Evolutionary conservation across 2,888 invertebrate species (phyloP), one percentile per base, ranked within the genome.

Genomic region (Halictus quadricinctus): DNA sequence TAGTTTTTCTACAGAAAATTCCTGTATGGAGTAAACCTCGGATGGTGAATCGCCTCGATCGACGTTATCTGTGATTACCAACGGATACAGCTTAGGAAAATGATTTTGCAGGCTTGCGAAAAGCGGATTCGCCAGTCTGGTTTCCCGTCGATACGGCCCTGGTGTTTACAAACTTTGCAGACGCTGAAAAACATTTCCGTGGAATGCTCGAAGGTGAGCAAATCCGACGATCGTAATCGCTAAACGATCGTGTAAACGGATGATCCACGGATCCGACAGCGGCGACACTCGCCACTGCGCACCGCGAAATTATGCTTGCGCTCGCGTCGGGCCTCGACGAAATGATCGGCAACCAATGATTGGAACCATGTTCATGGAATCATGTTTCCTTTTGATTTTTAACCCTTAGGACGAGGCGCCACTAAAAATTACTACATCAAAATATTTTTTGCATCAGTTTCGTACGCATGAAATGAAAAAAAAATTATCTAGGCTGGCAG

Each of bases 121-220:
- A 54, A 21, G 2, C 21, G 8, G 21, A 21, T 54, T 21, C 54
- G 21, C 2, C 21, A 21, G 54, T 21, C 21, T 21, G 4, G 58
- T 4, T n/a, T n/a, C n/a, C n/a, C 1, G 21, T 12, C n/a, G 10
- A 58, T 10, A 21, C 54, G 10, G 54, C 10, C 12, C 58, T 58
- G 58, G 4, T 58, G 58, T 58, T 58, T n/a, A 4, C 58, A n/a
- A 3, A n/a, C n/a, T 12, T n/a, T 4, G 58, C 58, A 58, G 58
- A 58, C 58, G 58, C n/a, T 58, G 58, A 58, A 58, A 58, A 58
- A 58, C 58, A 58, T 58, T 54, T 58, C 58, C n/a, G 58, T n/a
- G 21, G 10, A 58, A 58, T 10, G n/a, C 58, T 58, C 58, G 58
- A 58, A 58, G 58, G 58, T 58, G n/a, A 12, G n/a, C 58, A n/a